A percentile compares a stretch with the other conserved stretches of the same genome.
Conservation (phyloP, 2,797 vertebrate genomes). For the Onychomys arenicola region DNA sequence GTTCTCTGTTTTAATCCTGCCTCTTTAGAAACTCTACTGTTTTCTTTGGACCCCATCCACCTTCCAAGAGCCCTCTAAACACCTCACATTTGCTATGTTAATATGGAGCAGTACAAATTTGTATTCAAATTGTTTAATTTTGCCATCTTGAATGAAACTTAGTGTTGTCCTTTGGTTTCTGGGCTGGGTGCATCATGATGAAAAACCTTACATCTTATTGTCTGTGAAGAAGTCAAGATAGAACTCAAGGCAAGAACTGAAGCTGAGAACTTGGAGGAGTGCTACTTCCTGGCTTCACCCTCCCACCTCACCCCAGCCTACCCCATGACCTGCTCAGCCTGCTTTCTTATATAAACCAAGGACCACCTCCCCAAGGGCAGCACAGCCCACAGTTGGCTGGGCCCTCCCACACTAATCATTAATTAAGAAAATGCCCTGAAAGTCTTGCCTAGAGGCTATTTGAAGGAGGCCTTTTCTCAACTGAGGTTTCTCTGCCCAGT, state of each 20-base stretch:
- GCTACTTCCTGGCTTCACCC: not conserved
- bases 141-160: constrained; percentile 51
- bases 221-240: not conserved
- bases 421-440: not conserved
- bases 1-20: constrained; percentile 56
- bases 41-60: constrained; percentile 1
- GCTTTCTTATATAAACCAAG: not conserved
- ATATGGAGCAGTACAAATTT: constrained; percentile 13
- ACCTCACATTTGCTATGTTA: constrained; percentile 29
- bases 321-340: not conserved
- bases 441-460: not conserved
- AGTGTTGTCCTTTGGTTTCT: not conserved
- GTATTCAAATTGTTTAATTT: constrained; percentile 48
- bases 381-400: not conserved
- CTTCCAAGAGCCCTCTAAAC: constrained; percentile 54
- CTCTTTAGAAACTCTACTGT: constrained; percentile 5
- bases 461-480: not conserved
- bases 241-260: not conserved
- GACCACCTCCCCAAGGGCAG: too few relatives aligned
- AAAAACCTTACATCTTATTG: not conserved
- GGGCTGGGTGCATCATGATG: not conserved
- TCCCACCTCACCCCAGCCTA: too few relatives aligned
- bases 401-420: not conserved
- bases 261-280: not conserved
- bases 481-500: not conserved